These are phyloP conservation scores for Eurois occulta DNA, from an alignment of 2,888 invertebrate species.

Conservation along the genomic window DNA sequence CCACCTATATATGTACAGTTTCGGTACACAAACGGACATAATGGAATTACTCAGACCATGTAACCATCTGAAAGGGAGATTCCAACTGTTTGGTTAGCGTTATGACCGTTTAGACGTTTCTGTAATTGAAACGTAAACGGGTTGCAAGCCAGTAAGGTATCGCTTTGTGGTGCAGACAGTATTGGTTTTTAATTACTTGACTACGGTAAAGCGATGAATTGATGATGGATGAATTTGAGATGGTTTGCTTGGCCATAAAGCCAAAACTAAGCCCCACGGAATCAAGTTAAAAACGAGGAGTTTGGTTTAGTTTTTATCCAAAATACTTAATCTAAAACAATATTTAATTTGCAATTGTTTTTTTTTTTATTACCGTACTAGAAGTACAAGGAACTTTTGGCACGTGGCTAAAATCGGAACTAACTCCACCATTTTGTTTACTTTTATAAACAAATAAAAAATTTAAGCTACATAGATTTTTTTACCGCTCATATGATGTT, in stretches of 20 bases:
- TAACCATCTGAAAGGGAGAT: slow-evolving; percentile 60
- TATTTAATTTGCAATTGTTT: neutral
- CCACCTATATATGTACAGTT: slow-evolving; percentile 58
- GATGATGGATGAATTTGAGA: too few species aligned
- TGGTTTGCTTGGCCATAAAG: neutral
- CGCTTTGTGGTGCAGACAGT: slow-evolving; percentile 22
- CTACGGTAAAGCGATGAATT: neutral
- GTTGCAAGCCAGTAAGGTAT: slow-evolving; percentile 7
- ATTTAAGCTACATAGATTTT: neutral
- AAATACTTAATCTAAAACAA: neutral
- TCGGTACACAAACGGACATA: slow-evolving; percentile 59
- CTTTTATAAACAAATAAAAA: neutral
- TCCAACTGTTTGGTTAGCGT: slow-evolving; percentile 33
- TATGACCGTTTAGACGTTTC: slow-evolving; percentile 34
- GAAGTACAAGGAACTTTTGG: neutral
- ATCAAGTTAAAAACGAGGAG: neutral
- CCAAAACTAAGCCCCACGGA: too few species aligned
- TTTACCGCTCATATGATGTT: neutral
- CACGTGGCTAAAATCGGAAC: neutral
- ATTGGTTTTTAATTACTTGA: slow-evolving; percentile 17
- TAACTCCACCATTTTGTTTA: neutral
- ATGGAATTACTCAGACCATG: slow-evolving; percentile 65
- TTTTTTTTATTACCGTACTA: neutral
- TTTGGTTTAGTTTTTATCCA: neutral
- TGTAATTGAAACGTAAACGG: slow-evolving; percentile 34